Percentiles rank a stretch among this genome's conserved stretches.
These are phyloP conservation scores for Tineola bisselliella DNA, from an alignment of 2,888 invertebrate species.

Conservation along the genomic window DNA sequence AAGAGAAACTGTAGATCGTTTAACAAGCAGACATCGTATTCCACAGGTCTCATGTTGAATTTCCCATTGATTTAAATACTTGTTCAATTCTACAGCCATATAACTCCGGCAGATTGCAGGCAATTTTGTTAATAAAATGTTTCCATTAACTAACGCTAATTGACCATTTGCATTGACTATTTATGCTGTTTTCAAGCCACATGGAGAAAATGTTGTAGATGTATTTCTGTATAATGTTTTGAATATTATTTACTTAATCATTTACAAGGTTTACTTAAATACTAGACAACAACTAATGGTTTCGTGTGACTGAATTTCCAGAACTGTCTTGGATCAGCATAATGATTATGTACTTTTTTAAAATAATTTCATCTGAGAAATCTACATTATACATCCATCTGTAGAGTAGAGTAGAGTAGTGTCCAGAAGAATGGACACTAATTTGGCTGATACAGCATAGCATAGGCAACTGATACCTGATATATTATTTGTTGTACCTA, in stretches of 20 bases:
- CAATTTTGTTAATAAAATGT: conserved; percentile 9
- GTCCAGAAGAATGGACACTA: too few relatives aligned
- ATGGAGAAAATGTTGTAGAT: conserved; percentile 3
- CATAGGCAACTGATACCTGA: too few relatives aligned
- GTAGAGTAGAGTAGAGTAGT: too few relatives aligned
- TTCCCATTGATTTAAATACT: conserved; percentile 11
- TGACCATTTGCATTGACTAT: conserved; percentile 1
- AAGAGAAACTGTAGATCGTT: conserved; percentile 8
- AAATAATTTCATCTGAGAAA: too few relatives aligned
- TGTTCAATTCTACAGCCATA: conserved; percentile 5
- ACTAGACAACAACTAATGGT: too few relatives aligned
- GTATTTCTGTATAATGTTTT: neutral
- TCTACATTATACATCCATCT: too few relatives aligned
- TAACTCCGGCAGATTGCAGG: conserved; percentile 4
- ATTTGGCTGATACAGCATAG: too few relatives aligned
- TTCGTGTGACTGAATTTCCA: too few relatives aligned
- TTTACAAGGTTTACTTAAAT: neutral
- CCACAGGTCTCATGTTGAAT: conserved; percentile 10
- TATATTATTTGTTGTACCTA: too few relatives aligned
- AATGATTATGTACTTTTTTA: too few relatives aligned
- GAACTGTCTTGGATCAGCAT: too few relatives aligned
- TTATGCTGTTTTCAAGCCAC: neutral
- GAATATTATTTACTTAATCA: neutral
- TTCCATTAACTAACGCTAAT: conserved; percentile 6
- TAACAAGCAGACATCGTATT: conserved; percentile 10